A percentile compares a stretch with the other conserved stretches of the same genome.
phyloP scores from a whole-genome alignment of 2,797 vertebrate genomes.

The Neosilurus mollespiculum region DNA sequence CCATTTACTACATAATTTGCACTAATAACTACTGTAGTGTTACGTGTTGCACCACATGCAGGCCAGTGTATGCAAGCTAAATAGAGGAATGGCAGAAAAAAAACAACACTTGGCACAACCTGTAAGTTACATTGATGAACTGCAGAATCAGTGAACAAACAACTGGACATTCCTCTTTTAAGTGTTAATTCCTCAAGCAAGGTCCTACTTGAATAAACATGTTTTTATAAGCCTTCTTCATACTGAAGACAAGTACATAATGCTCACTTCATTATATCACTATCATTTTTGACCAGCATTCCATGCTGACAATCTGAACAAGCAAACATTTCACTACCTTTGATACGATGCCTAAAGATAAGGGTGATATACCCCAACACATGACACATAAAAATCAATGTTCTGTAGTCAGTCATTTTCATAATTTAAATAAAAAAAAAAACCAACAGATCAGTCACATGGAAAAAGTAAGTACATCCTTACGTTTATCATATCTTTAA shows the following conservation, averaged over 20 bases:
- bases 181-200: background rate
- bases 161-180: background rate
- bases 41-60: background rate
- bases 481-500: no score
- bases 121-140: background rate
- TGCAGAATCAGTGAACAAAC: background rate
- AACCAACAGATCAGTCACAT: no score
- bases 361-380: no score
- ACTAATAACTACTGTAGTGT: background rate
- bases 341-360: no score
- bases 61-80: background rate
- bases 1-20: background rate
- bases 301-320: no score
- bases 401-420: no score
- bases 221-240: background rate
- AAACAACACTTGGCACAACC: background rate
- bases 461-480: no score
- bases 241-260: background rate
- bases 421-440: no score
- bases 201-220: background rate
- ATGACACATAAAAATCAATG: no score
- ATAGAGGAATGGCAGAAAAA: background rate
- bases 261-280: background rate
- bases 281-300: background rate
- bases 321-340: no score